Evolutionary conservation across 2,113 vertebrate species (phyloP).

Genomic region (Odontophorus gujanensis): DNA sequence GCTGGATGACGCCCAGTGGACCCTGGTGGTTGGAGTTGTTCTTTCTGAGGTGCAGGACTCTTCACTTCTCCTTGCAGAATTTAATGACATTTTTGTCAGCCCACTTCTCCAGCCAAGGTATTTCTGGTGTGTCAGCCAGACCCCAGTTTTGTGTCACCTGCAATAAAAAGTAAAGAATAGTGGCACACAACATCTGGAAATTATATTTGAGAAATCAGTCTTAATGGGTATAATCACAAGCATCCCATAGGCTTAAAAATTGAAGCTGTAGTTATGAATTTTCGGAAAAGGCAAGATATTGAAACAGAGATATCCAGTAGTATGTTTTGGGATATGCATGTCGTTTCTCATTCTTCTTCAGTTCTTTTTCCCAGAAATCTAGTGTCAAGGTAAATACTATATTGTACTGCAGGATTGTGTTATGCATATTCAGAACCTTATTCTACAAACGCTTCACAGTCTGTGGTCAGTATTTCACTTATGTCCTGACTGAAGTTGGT

Average conservation of each 20-base stretch:
- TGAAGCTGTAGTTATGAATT: background rate
- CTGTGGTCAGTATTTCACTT: background rate
- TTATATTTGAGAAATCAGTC: conserved; percentile 31
- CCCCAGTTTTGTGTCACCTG: background rate
- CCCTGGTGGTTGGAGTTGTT: background rate
- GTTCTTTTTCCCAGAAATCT: background rate
- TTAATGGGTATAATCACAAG: background rate
- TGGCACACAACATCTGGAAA: background rate
- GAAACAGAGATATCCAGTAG: background rate
- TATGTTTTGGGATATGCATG: background rate
- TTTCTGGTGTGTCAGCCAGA: background rate
- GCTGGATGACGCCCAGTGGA: background rate
- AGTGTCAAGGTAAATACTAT: background rate
- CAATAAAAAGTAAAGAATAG: background rate
- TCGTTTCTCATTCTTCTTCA: background rate
- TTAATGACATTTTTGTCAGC: background rate
- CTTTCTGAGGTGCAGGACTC: background rate
- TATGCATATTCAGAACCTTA: background rate
- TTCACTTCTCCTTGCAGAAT: background rate
- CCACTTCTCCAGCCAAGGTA: background rate
- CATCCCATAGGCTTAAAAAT: background rate
- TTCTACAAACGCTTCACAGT: background rate
- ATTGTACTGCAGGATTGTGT: background rate
- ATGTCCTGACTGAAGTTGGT: background rate
- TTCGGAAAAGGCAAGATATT: background rate